Base-by-base conservation (phyloP, 2,797 vertebrate species). In the Myripristis murdjan region DNA sequence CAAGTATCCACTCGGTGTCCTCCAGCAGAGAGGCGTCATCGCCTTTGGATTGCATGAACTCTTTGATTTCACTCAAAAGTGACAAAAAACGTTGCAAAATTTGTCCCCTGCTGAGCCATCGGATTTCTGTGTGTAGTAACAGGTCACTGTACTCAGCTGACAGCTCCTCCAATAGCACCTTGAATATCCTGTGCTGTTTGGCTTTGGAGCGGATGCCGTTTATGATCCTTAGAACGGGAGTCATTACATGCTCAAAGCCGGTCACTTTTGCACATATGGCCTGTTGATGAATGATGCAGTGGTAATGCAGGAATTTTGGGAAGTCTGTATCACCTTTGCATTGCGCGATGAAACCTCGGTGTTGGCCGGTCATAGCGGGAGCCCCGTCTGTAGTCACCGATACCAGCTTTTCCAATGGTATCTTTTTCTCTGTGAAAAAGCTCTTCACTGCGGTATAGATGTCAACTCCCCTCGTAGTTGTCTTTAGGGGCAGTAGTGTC, bases 211-310 rank as follows among this genome's bases (percentile, higher is more conserved):
- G 44, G 24, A 60, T 69, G 33, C 24, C 33, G 12, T 84, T 79
- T 49, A 73, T 70, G n/a, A 79, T 75, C 1, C 77, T 77, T 1
- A 77, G 28, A 0, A 73, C 15, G 1, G 65, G n/a, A n/a, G 63
- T 83, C 79, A 74, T 84, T 2, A 81, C 59, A 1, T 76, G 62
- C 1, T 15, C 57, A 62, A 80, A 84, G 57, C 63, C 33, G 2
- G 28, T 81, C 22, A 73, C 70, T 48, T 79, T 83, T 48, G 62
- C 63, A 72, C 71, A 86, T 73, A 79, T 2, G 0, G 14, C 26
- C 70, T 73, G 55, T 54, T 84, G 70, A 23, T 79, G 64, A 56
- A 84, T 77, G 46, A 79, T 72, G 63, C 62, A 73, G 18, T 73
- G 65, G 60, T 81, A 77, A 43, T 73, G 54, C 0, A 75, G 18